Conservation (phyloP, 2,888 invertebrate genomes). For the Vanessa cardui region DNA sequence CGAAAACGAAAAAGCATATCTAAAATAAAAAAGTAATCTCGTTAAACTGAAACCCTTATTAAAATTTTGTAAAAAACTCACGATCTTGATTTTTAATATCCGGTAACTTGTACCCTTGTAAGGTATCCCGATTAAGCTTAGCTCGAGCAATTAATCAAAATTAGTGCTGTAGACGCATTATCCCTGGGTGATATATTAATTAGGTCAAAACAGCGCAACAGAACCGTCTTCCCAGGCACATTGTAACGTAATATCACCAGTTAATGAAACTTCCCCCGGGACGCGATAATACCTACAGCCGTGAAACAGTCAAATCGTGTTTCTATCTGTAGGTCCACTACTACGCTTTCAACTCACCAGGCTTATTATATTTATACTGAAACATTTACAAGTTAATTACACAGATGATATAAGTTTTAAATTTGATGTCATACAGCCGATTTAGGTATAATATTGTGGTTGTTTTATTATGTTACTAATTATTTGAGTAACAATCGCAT, state of each 20-base stretch:
- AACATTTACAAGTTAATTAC: no score
- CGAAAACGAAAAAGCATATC: no score
- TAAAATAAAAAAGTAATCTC: no score
- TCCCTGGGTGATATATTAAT: conserved; percentile 66
- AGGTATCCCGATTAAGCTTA: conserved; percentile 43
- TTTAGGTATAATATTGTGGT: no score
- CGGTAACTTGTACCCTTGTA: conserved; percentile 20
- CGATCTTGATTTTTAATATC: conserved; percentile 12
- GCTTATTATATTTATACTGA: background rate
- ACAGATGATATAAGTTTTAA: no score
- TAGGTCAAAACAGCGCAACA: conserved; percentile 63
- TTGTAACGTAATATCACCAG: conserved; percentile 65
- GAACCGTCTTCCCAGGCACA: conserved; percentile 54
- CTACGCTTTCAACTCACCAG: conserved; percentile 6
- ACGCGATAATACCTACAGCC: conserved; percentile 46
- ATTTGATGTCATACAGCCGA: no score
- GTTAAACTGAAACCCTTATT: no score
- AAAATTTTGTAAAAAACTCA: background rate
- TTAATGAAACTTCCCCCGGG: conserved; percentile 64
- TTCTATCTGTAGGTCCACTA: conserved; percentile 32
- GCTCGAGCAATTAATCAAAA: conserved; percentile 58
- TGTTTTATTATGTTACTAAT: background rate
- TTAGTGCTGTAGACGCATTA: conserved; percentile 54
- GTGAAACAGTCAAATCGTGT: conserved; percentile 33
- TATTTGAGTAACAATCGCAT: background rate